Conservation (phyloP, 2,888 invertebrate species). For the Therioaphis trifolii region DNA sequence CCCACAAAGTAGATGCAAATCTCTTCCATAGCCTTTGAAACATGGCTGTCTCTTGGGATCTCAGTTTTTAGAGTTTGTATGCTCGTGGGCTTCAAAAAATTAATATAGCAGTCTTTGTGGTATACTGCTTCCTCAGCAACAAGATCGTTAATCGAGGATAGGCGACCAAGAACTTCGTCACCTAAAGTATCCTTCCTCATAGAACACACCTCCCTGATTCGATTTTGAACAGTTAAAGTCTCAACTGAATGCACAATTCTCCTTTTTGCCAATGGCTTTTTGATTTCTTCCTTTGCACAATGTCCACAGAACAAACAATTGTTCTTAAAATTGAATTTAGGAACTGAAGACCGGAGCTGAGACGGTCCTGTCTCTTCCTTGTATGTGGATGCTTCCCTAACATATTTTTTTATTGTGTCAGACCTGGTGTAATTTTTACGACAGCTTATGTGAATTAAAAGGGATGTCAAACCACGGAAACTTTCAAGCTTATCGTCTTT, state of each 20-base stretch:
- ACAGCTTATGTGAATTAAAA: slow-evolving; percentile 5
- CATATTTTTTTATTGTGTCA: neutral
- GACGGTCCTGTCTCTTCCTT: neutral
- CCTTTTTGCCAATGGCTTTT: neutral
- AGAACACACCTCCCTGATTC: neutral
- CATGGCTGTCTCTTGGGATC: no score
- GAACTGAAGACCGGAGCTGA: no score
- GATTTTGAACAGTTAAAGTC: neutral
- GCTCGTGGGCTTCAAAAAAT: neutral
- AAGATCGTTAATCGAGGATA: neutral
- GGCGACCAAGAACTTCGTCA: neutral
- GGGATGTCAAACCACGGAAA: neutral
- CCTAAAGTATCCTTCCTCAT: neutral
- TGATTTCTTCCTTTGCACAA: neutral
- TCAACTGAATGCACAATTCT: neutral
- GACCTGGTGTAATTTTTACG: neutral
- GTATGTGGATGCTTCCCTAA: neutral
- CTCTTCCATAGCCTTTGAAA: no score
- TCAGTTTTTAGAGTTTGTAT: no score
- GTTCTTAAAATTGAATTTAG: neutral
- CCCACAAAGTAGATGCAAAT: neutral
- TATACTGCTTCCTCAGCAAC: slow-evolving; percentile 17
- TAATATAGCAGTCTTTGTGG: neutral
- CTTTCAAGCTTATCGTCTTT: neutral
- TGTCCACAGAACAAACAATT: neutral